A percentile compares a stretch with the other conserved stretches of the same genome.
Evolutionary conservation across 2,113 vertebrate genomes (phyloP).

Genomic region (Neogobius melanostomus): DNA sequence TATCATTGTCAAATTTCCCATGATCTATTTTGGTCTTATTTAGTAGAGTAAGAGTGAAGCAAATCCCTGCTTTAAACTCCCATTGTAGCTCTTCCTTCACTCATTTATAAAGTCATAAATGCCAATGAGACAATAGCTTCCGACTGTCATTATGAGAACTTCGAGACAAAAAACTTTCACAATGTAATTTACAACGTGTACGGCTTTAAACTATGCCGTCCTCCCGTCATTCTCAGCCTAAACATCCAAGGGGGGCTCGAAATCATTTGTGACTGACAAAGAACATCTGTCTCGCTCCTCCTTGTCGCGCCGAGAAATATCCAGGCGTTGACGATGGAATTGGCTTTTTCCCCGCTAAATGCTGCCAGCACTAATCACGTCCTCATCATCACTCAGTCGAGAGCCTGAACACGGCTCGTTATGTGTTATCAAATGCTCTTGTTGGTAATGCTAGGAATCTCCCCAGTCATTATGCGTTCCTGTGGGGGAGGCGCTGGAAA

Average conservation of each 20-base stretch:
- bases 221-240: background rate
- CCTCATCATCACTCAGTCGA: background rate
- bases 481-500: background rate
- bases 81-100: background rate
- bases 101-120: no score
- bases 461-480: background rate
- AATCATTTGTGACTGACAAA: conserved; percentile 11
- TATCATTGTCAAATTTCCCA: background rate
- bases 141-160: no score
- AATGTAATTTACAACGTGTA: background rate
- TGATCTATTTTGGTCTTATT: background rate
- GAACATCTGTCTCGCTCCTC: conserved; percentile 16
- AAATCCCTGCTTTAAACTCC: background rate
- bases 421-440: background rate
- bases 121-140: no score
- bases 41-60: background rate
- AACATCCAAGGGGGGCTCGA: conserved; percentile 5
- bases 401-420: background rate
- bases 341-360: background rate
- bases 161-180: background rate
- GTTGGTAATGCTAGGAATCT: conserved; percentile 1
- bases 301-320: background rate
- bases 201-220: background rate
- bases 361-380: background rate
- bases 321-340: background rate